A percentile compares a stretch with the other conserved stretches of the same genome.
phyloP scores from a whole-genome alignment of 2,113 vertebrate genomes.

The Mastomys coucha region DNA sequence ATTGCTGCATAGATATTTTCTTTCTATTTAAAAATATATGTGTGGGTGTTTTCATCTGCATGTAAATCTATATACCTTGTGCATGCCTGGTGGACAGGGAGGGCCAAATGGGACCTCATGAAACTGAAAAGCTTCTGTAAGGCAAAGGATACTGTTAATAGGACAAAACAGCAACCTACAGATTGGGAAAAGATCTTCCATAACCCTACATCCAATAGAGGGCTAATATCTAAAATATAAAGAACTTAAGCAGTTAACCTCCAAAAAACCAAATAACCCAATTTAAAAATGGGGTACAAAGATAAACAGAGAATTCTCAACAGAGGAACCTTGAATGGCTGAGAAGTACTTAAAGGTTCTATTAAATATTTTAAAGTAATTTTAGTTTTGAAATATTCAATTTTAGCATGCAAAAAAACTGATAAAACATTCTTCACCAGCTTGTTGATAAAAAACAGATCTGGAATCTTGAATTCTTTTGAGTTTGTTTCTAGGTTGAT shows the following conservation, averaged over 20 bases:
- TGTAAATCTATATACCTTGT: neutral
- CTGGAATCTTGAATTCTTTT: slow-evolving; percentile 20
- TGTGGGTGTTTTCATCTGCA: neutral
- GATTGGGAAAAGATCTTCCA: no score
- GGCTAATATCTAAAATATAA: no score
- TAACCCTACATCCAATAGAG: no score
- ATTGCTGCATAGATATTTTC: neutral
- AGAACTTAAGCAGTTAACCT: no score
- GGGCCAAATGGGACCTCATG: neutral
- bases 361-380: slow-evolving; percentile 10
- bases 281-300: no score
- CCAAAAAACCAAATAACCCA: no score
- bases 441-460: neutral
- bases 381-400: neutral
- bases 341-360: neutral
- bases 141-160: no score
- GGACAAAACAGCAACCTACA: no score
- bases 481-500: neutral
- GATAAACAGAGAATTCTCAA: no score
- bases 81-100: neutral
- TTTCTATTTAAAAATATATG: neutral
- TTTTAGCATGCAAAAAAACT: neutral
- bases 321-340: no score
- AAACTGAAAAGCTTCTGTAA: no score
- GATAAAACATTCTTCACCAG: neutral